These are phyloP conservation scores for Brienomyrus brachyistius DNA, from an alignment of 2,113 vertebrate genomes.

Conservation along the genomic window DNA sequence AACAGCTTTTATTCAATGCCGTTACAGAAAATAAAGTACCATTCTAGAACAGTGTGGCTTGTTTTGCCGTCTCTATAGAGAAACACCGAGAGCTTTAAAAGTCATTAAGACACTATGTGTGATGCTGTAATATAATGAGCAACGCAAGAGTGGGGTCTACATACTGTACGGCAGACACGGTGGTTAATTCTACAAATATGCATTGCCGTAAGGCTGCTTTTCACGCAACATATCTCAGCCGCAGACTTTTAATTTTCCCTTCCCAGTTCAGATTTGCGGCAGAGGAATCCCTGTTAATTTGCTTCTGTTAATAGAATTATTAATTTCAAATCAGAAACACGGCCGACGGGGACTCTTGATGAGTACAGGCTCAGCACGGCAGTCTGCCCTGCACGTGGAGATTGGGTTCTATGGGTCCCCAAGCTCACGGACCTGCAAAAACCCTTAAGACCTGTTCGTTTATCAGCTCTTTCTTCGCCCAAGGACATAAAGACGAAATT, in stretches of 20 bases:
- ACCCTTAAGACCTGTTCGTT: not conserved
- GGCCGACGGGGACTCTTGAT: constrained; percentile 3
- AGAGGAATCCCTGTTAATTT: constrained; percentile 4
- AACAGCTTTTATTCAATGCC: not conserved
- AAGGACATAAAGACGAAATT: not conserved
- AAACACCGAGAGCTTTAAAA: not conserved
- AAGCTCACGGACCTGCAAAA: not conserved
- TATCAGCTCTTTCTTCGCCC: not conserved
- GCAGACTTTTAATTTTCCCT: not conserved
- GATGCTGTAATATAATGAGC: not conserved
- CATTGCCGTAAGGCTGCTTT: not conserved
- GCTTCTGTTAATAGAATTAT: constrained; percentile 16
- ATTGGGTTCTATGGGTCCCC: not conserved
- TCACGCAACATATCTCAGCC: not conserved
- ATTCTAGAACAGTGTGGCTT: not conserved
- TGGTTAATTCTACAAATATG: not conserved
- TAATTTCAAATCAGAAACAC: constrained; percentile 12
- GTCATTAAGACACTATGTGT: not conserved
- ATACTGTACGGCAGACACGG: not conserved
- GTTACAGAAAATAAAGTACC: not conserved
- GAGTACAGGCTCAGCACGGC: not conserved
- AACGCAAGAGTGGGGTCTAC: not conserved
- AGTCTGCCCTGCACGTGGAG: not conserved
- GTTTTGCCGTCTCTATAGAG: not conserved
- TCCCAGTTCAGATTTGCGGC: not conserved